These are phyloP conservation scores for Ophioderma brevispina DNA, from an alignment of 35 echinoderm and acorn worm genomes.

Conservation along the genomic window DNA sequence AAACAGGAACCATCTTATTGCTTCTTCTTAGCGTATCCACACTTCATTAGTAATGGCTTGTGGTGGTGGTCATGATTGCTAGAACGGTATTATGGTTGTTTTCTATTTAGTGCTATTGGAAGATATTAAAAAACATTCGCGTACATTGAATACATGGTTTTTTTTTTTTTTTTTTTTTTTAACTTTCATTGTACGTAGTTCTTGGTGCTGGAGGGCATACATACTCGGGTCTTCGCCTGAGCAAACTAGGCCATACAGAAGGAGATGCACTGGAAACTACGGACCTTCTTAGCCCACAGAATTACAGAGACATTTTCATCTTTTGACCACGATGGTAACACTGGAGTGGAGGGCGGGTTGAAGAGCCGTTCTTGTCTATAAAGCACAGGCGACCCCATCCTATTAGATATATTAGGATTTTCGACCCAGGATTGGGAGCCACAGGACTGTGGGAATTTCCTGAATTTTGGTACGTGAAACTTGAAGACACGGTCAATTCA, in stretches of 20 bases:
- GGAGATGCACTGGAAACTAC: not conserved
- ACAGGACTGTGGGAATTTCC: not conserved
- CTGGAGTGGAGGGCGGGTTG: not conserved
- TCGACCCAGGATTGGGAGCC: not conserved
- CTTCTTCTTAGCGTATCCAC: too few relatives aligned
- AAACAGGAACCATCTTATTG: too few relatives aligned
- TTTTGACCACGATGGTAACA: not conserved
- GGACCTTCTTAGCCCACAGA: not conserved
- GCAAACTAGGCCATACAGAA: not conserved
- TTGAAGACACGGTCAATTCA: too few relatives aligned
- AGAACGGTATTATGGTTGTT: too few relatives aligned
- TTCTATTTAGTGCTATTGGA: too few relatives aligned
- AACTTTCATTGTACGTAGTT: too few relatives aligned
- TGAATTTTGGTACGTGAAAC: not conserved
- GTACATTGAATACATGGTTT: too few relatives aligned
- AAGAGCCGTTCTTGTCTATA: not conserved
- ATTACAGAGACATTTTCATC: not conserved
- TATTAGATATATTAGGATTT: not conserved
- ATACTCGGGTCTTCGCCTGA: not conserved
- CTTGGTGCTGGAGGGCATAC: not conserved
- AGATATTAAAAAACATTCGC: too few relatives aligned
- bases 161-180: too few relatives aligned
- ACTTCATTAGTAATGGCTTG: too few relatives aligned
- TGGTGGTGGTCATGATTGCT: too few relatives aligned
- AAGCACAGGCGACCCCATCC: not conserved